phyloP scores from a whole-genome alignment of 2,113 vertebrate genomes.

The Melanerpes aurifrons region DNA sequence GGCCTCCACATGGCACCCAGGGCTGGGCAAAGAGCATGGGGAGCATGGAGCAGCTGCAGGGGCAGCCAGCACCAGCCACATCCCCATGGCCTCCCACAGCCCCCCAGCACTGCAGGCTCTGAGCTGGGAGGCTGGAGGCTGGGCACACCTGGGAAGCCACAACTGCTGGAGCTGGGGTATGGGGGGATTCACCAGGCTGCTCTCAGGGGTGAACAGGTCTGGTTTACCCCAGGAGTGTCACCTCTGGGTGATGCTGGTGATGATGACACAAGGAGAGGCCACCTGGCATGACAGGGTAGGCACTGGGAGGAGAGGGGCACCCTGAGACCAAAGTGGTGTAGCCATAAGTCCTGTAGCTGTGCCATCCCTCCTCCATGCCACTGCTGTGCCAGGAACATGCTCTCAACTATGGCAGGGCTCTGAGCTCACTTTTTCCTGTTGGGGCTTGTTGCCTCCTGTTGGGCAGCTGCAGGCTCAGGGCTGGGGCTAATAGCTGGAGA shows the following conservation, averaged over 20 bases:
- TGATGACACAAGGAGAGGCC: neutral
- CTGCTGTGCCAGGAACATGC: neutral
- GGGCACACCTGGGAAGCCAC: neutral
- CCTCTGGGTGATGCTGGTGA: fast-evolving
- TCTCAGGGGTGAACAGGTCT: neutral
- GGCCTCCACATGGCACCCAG: neutral
- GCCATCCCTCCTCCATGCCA: neutral
- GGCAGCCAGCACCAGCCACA: neutral
- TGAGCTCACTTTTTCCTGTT: neutral
- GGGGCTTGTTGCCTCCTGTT: neutral
- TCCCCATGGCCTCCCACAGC: neutral
- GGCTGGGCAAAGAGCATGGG: conserved; percentile 13
- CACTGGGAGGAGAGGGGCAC: neutral
- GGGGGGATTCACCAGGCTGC: neutral
- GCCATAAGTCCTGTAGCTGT: neutral
- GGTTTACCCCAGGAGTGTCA: fast-evolving
- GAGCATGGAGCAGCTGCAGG: conserved; percentile 9
- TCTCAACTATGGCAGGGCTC: neutral
- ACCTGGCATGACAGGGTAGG: neutral
- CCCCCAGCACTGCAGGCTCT: neutral
- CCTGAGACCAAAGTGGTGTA: no score
- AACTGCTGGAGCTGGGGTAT: fast-evolving
- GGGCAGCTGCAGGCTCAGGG: neutral
- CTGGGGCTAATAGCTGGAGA: neutral
- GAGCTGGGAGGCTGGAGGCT: neutral